Evolutionary conservation across 1,140 invertebrate species (phyloP), one percentile per base, ranked within the genome.

Genomic region (Probaryconus sp.): DNA sequence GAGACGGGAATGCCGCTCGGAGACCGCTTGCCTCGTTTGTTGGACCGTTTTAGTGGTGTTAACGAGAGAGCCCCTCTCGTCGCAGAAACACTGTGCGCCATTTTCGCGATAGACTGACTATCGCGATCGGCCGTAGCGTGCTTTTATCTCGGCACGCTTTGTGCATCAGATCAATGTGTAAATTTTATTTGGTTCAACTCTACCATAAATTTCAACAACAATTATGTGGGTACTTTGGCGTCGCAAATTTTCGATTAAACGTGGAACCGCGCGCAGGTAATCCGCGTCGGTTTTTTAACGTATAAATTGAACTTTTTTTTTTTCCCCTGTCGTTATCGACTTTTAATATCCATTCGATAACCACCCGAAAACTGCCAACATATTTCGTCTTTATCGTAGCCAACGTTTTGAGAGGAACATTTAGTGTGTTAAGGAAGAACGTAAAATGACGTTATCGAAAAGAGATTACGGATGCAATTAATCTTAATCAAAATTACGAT

Each of bases 91-190:
- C 14, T 33, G 38, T 30, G 20, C n/a, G n/a, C 37, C 64, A 67
- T 64, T 69, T 70, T 60, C 53, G 53, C 37, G 72, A 75, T 76
- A 70, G 65, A 28, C 43, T 58, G n/a, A n/a, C 38, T 76, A 70
- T 76, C 58, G 47, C 45, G 58, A 69, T 75, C 64, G 47, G 38
- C 1, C 21, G 31, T 9, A 20, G 16, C 47, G 47, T 40, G 60
- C 65, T 75, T 75, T 75, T 61, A 65, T 64, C 53, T 75, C 65
- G 53, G 64, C 64, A 64, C 53, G 64, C 64, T 69, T 60, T 64
- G 51, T 67, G 56, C 72, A 43, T 55, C 64, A 37, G 33, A 65
- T 65, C 72, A 65, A 69, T 65, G 60, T 38, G 51, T 64, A 69
- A 51, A 69, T 65, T 75, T 69, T 75, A 69, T 69, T 69, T 48